phyloP scores from a whole-genome alignment of 2,888 invertebrate genomes.

The Lepidochrysops patricia region DNA sequence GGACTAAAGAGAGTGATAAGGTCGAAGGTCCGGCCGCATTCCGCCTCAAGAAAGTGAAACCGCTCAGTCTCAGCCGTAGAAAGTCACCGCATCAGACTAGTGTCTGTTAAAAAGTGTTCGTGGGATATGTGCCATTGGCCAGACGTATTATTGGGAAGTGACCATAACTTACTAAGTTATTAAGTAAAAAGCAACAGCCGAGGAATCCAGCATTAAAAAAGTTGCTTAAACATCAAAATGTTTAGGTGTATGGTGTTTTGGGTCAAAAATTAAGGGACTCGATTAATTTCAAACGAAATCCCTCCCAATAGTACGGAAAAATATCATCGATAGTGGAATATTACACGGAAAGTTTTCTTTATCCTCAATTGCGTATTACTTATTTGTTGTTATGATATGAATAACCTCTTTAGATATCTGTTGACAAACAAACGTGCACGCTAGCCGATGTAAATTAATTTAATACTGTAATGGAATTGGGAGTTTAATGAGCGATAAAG shows the following conservation, averaged over 20 bases:
- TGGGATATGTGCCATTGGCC: neutral
- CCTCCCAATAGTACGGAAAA: neutral
- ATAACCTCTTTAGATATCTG: constrained; percentile 16
- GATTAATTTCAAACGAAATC: too few species aligned
- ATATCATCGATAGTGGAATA: too few species aligned
- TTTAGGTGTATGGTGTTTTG: too few species aligned
- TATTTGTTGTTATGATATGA: constrained; percentile 1
- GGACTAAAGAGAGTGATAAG: constrained; percentile 36
- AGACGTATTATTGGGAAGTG: neutral
- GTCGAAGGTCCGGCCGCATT: constrained; percentile 73
- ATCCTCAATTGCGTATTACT: neutral
- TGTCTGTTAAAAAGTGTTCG: constrained; percentile 56
- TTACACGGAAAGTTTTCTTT: neutral
- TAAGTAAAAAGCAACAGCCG: too few species aligned
- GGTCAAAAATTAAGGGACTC: too few species aligned
- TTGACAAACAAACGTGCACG: constrained; percentile 12
- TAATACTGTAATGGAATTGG: neutral
- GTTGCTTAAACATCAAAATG: too few species aligned
- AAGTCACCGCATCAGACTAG: constrained; percentile 59
- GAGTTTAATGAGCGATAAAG: neutral
- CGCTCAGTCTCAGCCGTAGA: constrained; percentile 61
- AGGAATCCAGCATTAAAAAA: too few species aligned
- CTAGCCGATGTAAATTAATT: neutral
- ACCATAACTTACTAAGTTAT: too few species aligned
- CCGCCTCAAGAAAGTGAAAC: constrained; percentile 71